Base-by-base conservation (phyloP, 2,113 vertebrate species). In the Nothocercus julius region DNA sequence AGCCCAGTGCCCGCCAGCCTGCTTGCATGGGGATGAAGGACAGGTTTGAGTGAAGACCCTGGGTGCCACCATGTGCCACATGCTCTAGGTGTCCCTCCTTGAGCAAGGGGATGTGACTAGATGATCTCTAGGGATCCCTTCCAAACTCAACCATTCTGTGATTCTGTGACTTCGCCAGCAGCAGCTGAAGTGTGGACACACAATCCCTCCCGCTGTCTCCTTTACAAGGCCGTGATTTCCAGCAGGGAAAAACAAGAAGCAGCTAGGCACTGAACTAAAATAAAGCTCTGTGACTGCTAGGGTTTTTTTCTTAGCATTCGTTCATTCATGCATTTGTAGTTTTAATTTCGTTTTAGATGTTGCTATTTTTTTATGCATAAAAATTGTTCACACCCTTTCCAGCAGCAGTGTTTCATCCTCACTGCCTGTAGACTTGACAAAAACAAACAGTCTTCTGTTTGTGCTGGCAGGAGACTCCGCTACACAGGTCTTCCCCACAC, bases 161-260 rank as follows among this genome's bases (percentile, higher is more conserved):
- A 49, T 11, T 49, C 47, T 49, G 49, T 22, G 82, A 22, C 53
- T 49, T n/a, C 13, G 56, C 91, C 81, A 2, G 53, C 61, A 82
- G 92, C 69, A 81, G 88, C 80, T 28, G 7, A 86, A 89, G 47
- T 4, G 0, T 32, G 76, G 89, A 89, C 77, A 85, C 1, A 1
- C 2, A 0, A 66, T 90, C 77, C 66, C 51, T 92, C 86, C 86
- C 68, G 77, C 89, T 86, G 92, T 51, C 34, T 76, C 70, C 27
- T 32, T 38, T 75, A 68, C 1, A 19, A 61, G 2, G 2, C 75
- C 1, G 4, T 1, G 1, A 47, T 47, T 83, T 84, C 80, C 89
- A 86, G 42, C 38, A 92, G 56, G 11, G 66, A 92, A 42, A 88
- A 94, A 22, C 93, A 90, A 92, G 90, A 93, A 85, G 72, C 88